Percentiles rank a stretch among this genome's conserved stretches.
phyloP scores from a whole-genome alignment of 1,140 invertebrate genomes.

The Octopus sinensis region DNA sequence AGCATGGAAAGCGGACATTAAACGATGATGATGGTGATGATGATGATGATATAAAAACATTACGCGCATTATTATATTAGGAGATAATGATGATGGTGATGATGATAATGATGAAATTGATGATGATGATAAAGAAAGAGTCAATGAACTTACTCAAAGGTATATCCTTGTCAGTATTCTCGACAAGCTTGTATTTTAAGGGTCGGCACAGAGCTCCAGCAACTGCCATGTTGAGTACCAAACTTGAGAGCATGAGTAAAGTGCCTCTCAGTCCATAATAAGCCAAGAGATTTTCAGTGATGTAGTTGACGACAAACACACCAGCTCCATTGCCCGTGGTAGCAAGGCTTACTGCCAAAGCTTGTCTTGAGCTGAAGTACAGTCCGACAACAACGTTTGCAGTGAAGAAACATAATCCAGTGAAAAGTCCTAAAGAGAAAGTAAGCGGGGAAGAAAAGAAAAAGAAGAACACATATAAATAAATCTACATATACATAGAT shows the following conservation, averaged over 20 bases:
- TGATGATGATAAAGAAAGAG: too few relatives aligned
- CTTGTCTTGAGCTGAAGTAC: not conserved
- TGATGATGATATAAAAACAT: too few relatives aligned
- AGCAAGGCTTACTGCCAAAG: not conserved
- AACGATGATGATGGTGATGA: too few relatives aligned
- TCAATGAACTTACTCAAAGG: too few relatives aligned
- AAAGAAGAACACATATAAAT: not conserved
- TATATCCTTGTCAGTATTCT: too few relatives aligned
- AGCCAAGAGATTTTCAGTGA: not conserved
- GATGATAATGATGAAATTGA: too few relatives aligned
- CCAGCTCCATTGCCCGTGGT: not conserved
- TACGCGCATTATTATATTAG: too few relatives aligned
- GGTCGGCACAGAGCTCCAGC: not conserved
- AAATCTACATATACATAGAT: constrained; percentile 7
- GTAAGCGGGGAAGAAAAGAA: not conserved
- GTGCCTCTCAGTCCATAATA: not conserved
- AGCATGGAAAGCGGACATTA: too few relatives aligned
- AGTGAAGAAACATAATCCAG: not conserved
- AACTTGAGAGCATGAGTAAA: not conserved
- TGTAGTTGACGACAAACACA: not conserved
- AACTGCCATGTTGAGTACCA: not conserved
- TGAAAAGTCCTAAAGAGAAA: not conserved
- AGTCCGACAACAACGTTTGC: not conserved
- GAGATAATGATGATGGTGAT: too few relatives aligned
- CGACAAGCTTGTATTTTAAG: not conserved